A percentile compares a stretch with the other conserved stretches of the same genome.
Evolutionary conservation across 2,888 invertebrate species (phyloP).

Genomic region (Eupithecia exiguata): DNA sequence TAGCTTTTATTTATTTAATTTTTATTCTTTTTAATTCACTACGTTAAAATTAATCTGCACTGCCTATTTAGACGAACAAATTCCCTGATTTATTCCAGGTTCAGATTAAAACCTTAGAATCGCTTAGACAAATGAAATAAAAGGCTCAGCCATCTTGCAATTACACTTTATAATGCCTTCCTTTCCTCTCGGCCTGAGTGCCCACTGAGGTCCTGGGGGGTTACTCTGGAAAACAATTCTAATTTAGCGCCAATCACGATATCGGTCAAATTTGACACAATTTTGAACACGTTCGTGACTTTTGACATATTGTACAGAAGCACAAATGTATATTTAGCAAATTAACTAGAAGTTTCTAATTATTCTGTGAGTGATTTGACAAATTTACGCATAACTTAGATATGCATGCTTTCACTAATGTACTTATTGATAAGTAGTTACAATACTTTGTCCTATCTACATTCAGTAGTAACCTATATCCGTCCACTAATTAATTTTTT

Average conservation of each 20-base stretch:
- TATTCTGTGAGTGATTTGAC: too few species aligned
- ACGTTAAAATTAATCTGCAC: neutral
- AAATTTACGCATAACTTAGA: too few species aligned
- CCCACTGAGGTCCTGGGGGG: neutral
- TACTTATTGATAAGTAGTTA: too few species aligned
- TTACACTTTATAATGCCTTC: slow-evolving; percentile 15
- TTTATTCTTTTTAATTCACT: neutral
- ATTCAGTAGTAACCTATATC: too few species aligned
- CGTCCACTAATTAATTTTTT: too few species aligned
- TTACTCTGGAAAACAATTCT: neutral
- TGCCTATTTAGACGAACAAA: slow-evolving; percentile 4
- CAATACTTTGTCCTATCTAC: too few species aligned
- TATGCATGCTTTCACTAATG: too few species aligned
- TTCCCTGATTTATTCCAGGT: neutral
- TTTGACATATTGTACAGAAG: neutral
- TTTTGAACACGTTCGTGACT: neutral
- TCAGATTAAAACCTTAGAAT: slow-evolving; percentile 5
- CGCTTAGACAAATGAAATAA: slow-evolving; percentile 14
- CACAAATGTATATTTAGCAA: neutral
- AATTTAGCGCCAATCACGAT: neutral
- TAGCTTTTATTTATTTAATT: neutral
- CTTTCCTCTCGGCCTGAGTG: neutral
- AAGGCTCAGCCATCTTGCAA: neutral
- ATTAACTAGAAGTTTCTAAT: neutral
- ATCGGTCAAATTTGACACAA: neutral